These are phyloP conservation scores for Bombus sylvicola DNA, from an alignment of 1,140 invertebrate genomes.

Conservation along the genomic window DNA sequence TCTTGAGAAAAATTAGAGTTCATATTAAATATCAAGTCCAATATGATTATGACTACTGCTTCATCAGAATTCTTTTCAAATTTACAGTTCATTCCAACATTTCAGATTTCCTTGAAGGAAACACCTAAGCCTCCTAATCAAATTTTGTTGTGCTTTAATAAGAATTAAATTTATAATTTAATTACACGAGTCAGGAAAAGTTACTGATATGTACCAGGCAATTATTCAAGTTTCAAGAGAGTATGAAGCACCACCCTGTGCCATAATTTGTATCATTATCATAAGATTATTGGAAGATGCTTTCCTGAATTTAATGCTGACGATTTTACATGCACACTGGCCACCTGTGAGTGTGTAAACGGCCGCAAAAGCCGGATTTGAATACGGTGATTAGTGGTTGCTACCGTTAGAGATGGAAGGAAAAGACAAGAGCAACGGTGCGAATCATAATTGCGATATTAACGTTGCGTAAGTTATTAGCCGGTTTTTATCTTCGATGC, in stretches of 20 bases:
- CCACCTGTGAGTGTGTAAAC: not conserved
- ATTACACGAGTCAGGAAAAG: too few species aligned
- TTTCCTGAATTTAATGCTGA: not conserved
- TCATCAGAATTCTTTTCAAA: not conserved
- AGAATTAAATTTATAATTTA: too few species aligned
- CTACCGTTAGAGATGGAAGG: constrained; percentile 59
- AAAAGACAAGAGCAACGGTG: constrained; percentile 49
- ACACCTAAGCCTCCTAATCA: too few species aligned
- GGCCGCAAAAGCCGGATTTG: constrained; percentile 33
- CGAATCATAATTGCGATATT: constrained; percentile 56
- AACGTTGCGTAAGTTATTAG: constrained; percentile 51
- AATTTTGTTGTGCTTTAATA: too few species aligned
- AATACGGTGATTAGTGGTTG: constrained; percentile 59
- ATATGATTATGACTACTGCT: not conserved
- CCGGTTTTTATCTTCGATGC: constrained; percentile 25
- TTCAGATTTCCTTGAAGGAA: too few species aligned
- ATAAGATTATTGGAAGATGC: constrained; percentile 7
- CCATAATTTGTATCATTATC: constrained; percentile 17
- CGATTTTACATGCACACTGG: not conserved
- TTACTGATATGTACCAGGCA: not conserved
- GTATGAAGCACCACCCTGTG: too few species aligned
- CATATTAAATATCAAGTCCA: not conserved
- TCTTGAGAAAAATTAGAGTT: not conserved
- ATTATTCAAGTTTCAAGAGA: not conserved
- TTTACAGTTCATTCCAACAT: too few species aligned